Percentiles rank a stretch among this genome's conserved stretches.
These are phyloP conservation scores for Pegoplata infirma DNA, from an alignment of 2,888 invertebrate species.

Conservation along the genomic window DNA sequence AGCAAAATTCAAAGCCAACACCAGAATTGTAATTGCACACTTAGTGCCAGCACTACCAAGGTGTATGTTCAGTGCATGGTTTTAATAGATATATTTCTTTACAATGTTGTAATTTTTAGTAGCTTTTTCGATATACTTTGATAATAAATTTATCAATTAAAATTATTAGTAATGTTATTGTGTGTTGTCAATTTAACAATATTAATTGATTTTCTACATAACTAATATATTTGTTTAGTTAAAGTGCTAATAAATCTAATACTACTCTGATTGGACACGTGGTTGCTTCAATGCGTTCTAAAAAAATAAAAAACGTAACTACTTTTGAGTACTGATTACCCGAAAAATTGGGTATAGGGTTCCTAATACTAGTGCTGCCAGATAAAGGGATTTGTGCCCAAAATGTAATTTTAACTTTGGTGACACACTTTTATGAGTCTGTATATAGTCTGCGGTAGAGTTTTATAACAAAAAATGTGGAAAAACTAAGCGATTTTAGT, in stretches of 20 bases:
- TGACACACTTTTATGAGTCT: too few species aligned
- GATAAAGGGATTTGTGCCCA: too few species aligned
- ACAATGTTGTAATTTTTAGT: not conserved
- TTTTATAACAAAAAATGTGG: too few species aligned
- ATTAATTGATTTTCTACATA: not conserved
- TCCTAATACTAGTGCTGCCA: too few species aligned
- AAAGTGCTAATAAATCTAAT: not conserved
- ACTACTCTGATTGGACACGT: conserved; percentile 25
- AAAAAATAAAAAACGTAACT: too few species aligned
- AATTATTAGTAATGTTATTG: not conserved
- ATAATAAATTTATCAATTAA: not conserved
- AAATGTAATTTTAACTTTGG: too few species aligned
- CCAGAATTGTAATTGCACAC: too few species aligned
- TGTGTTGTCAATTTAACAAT: not conserved
- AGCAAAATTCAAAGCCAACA: too few species aligned
- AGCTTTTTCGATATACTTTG: not conserved
- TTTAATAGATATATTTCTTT: not conserved
- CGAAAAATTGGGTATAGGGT: too few species aligned
- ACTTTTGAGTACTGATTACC: too few species aligned
- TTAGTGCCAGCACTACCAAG: not conserved
- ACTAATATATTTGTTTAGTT: not conserved
- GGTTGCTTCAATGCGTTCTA: conserved; percentile 10
- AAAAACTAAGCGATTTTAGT: too few species aligned
- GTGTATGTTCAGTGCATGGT: conserved; percentile 34
- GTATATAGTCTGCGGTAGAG: too few species aligned